Conservation (phyloP, 2,113 vertebrate species). For the Lutjanus erythropterus region DNA sequence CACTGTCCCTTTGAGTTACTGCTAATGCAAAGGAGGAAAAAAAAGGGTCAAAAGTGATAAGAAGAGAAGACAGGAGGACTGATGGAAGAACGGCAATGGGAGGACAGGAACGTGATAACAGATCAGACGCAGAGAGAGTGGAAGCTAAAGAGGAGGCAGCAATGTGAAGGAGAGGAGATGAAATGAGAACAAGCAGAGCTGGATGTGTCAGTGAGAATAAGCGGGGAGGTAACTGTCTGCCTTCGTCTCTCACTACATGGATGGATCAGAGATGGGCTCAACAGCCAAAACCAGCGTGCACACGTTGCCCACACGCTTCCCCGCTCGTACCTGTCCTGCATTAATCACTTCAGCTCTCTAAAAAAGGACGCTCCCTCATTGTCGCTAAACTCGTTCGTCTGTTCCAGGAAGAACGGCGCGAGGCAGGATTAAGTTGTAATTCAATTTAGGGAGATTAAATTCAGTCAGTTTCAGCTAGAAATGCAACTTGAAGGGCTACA, state of each 20-base stretch:
- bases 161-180: conserved; percentile 20
- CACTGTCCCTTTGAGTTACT: too few species aligned
- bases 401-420: conserved; percentile 3
- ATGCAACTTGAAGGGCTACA: conserved; percentile 5
- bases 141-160: not conserved
- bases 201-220: conserved; percentile 41
- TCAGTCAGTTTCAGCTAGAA: conserved; percentile 17
- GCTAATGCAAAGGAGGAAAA: not conserved
- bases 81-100: not conserved
- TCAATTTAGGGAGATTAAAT: conserved; percentile 59
- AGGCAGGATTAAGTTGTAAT: conserved; percentile 59
- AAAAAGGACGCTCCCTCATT: not conserved
- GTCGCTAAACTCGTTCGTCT: not conserved
- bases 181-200: conserved; percentile 22
- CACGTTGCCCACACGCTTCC: not conserved
- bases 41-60: not conserved
- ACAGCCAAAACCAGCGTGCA: not conserved
- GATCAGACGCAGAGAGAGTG: not conserved
- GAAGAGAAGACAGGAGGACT: not conserved
- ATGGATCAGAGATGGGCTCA: conserved; percentile 8
- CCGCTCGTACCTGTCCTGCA: not conserved
- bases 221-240: conserved; percentile 5
- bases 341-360: not conserved
- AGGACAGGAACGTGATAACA: conserved; percentile 22
- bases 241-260: conserved; percentile 18